phyloP scores from a whole-genome alignment of 1,140 invertebrate genomes.

The Drosophila sulfurigaster region DNA sequence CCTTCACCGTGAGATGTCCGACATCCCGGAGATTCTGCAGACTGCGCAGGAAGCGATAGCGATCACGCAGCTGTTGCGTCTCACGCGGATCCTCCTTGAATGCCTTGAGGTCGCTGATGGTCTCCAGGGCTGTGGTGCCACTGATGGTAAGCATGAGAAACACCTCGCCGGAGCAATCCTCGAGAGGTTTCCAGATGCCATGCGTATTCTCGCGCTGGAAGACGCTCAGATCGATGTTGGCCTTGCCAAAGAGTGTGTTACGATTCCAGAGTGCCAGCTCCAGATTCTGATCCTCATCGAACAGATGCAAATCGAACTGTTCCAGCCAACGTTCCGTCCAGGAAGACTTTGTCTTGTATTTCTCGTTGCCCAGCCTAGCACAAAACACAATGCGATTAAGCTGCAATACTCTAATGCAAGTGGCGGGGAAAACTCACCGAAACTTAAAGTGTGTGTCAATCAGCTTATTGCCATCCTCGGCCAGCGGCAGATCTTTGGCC shows the following conservation, averaged over 20 bases:
- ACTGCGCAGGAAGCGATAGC: conserved; percentile 92
- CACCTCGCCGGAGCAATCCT: conserved; percentile 95
- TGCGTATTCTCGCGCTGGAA: conserved; percentile 97
- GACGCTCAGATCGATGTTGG: conserved; percentile 93
- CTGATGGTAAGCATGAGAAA: conserved; percentile 97
- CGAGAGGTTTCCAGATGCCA: conserved; percentile 93
- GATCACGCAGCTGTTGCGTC: conserved; percentile 87
- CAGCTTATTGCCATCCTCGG: conserved; percentile 94
- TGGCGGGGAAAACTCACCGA: conserved; percentile 87
- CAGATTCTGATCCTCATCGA: conserved; percentile 88
- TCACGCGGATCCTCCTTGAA: conserved; percentile 93
- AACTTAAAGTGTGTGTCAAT: conserved; percentile 99
- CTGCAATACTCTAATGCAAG: background rate
- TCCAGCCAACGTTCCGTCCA: conserved; percentile 97
- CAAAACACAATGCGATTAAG: background rate
- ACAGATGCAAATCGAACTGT: conserved; percentile 98
- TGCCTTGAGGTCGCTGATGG: conserved; percentile 94
- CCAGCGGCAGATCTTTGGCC: conserved; percentile 94
- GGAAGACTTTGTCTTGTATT: conserved; percentile 98
- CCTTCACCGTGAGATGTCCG: conserved; percentile 95
- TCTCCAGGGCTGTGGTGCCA: conserved; percentile 96
- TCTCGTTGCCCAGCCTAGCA: conserved; percentile 96
- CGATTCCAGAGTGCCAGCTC: conserved; percentile 82
- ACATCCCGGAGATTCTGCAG: conserved; percentile 93
- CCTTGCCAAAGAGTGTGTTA: conserved; percentile 87